Conservation (phyloP, 64 coral and sea anemone species). For the Pocillopora verrucosa region DNA sequence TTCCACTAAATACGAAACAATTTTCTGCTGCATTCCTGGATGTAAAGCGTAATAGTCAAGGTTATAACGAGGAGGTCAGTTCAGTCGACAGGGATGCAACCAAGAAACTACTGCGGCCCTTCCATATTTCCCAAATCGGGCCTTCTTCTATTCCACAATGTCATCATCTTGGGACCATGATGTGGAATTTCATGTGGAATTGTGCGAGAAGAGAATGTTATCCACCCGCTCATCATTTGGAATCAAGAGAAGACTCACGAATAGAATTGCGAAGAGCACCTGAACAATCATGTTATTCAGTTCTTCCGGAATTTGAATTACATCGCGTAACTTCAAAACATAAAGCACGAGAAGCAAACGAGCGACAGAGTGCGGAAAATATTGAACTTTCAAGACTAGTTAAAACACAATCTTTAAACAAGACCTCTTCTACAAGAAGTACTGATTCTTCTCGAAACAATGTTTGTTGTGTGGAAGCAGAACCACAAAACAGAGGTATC, state of each 20-base stretch:
- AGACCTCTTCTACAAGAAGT: neutral
- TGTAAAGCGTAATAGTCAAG: too few relatives aligned
- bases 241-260: neutral
- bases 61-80: too few relatives aligned
- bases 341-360: neutral
- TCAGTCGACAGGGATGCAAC: too few relatives aligned
- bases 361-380: neutral
- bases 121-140: neutral
- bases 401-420: neutral
- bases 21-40: too few relatives aligned
- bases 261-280: neutral
- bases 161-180: constrained; percentile 1
- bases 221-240: neutral
- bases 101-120: neutral
- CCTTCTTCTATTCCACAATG: neutral
- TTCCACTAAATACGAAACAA: constrained; percentile 15
- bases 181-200: neutral
- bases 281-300: neutral
- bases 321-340: neutral
- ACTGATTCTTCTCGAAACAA: neutral
- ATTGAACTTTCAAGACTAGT: neutral
- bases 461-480: neutral
- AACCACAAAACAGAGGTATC: neutral
- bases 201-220: neutral
- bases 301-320: neutral